Evolutionary conservation across 2,113 vertebrate species (phyloP).

Genomic region (Hippocampus comes): DNA sequence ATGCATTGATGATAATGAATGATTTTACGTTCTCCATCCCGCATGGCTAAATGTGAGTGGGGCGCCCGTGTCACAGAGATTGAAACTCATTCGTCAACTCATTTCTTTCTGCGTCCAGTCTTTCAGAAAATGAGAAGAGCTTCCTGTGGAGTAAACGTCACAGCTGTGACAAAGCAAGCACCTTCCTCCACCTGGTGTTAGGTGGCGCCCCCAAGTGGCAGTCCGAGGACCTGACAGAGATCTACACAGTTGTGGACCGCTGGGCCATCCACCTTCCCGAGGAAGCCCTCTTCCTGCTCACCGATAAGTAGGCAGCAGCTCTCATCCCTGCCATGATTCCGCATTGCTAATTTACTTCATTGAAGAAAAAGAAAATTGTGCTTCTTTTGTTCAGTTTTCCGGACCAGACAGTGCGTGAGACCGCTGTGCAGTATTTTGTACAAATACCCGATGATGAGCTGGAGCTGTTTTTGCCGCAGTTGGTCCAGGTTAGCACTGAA

Average conservation of each 20-base stretch:
- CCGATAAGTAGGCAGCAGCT: slow-evolving; percentile 58
- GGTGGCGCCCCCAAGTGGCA: slow-evolving; percentile 76
- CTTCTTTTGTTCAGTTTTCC: slow-evolving; percentile 75
- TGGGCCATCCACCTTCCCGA: slow-evolving; percentile 75
- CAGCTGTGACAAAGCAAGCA: slow-evolving; percentile 64
- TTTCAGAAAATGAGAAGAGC: slow-evolving; percentile 78
- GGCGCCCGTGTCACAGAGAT: neutral
- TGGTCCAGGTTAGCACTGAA: slow-evolving; percentile 78
- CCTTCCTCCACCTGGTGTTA: slow-evolving; percentile 78
- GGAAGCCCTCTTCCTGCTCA: slow-evolving; percentile 81
- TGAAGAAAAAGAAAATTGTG: neutral
- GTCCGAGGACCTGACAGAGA: slow-evolving; percentile 71
- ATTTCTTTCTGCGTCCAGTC: slow-evolving; percentile 52
- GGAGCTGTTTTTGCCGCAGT: slow-evolving; percentile 79
- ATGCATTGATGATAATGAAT: neutral
- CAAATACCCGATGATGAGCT: slow-evolving; percentile 77
- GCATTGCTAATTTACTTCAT: neutral
- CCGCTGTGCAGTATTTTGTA: slow-evolving; percentile 77
- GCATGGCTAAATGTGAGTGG: no score
- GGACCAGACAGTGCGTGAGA: slow-evolving; percentile 78
- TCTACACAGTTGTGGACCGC: slow-evolving; percentile 66
- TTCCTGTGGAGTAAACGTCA: slow-evolving; percentile 80
- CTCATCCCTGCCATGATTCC: neutral
- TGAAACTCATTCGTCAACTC: neutral
- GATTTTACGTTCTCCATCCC: neutral